phyloP scores from a whole-genome alignment of 2,797 vertebrate genomes.

The Cichlasoma orientale region DNA sequence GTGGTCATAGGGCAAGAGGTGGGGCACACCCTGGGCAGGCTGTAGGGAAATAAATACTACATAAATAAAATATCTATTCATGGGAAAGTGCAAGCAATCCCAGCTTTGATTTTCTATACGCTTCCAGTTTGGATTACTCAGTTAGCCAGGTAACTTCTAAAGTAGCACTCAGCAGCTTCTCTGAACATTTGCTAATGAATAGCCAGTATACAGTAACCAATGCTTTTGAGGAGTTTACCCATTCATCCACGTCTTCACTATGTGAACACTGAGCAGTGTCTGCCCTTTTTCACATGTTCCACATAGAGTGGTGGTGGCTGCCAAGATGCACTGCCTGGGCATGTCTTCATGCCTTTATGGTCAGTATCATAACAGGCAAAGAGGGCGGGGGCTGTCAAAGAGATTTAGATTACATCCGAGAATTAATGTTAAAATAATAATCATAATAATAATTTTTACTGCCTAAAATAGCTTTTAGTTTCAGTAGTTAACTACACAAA shows the following conservation, averaged over 20 bases:
- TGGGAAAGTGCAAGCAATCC: background rate
- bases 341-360: slow-evolving; percentile 1
- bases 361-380: background rate
- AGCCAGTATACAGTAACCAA: background rate
- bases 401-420: background rate
- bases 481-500: background rate
- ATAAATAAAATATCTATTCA: background rate
- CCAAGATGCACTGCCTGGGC: background rate
- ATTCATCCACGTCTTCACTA: background rate
- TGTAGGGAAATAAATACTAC: background rate
- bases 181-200: background rate
- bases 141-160: background rate
- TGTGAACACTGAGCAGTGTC: background rate
- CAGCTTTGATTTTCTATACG: background rate
- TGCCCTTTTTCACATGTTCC: background rate
- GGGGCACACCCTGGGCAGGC: background rate
- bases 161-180: background rate
- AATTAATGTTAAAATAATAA: background rate
- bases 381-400: background rate
- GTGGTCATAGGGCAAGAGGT: background rate
- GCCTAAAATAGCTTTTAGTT: background rate
- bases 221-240: background rate
- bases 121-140: background rate
- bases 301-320: background rate
- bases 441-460: background rate